phyloP scores from a whole-genome alignment of 1,140 invertebrate genomes.

The Brachionus rubens region DNA sequence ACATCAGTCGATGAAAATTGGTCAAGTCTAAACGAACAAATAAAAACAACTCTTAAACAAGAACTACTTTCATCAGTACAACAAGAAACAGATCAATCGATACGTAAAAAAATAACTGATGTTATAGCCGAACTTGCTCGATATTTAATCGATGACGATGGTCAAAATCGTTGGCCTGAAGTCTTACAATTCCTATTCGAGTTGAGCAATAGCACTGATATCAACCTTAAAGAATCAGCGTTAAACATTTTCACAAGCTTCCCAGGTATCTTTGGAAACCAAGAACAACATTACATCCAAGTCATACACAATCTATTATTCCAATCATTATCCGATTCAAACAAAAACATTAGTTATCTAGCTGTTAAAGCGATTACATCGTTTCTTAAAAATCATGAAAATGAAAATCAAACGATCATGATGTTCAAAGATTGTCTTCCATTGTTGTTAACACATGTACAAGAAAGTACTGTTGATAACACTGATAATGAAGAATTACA shows the following conservation, averaged over 20 bases:
- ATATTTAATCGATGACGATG: constrained; percentile 92
- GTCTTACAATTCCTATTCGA: constrained; percentile 93
- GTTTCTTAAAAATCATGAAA: constrained; percentile 42
- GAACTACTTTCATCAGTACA: constrained; percentile 77
- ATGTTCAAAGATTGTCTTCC: constrained; percentile 46
- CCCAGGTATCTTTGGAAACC: constrained; percentile 92
- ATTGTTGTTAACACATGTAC: constrained; percentile 14
- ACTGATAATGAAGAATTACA: constrained; percentile 81
- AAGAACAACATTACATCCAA: constrained; percentile 82
- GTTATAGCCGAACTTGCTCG: constrained; percentile 86
- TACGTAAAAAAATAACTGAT: constrained; percentile 88
- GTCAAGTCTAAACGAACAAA: constrained; percentile 73
- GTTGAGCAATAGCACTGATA: constrained; percentile 76
- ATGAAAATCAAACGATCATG: constrained; percentile 20
- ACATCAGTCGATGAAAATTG: constrained; percentile 79
- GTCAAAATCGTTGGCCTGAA: constrained; percentile 93
- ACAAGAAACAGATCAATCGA: constrained; percentile 69
- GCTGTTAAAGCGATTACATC: constrained; percentile 37
- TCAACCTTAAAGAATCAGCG: constrained; percentile 83
- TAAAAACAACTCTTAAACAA: constrained; percentile 76
- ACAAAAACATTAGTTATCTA: constrained; percentile 61
- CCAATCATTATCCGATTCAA: constrained; percentile 71
- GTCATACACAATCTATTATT: constrained; percentile 90
- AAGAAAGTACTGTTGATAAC: constrained; percentile 1
- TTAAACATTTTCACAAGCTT: constrained; percentile 89